Evolutionary conservation across 2,113 vertebrate species (phyloP), one percentile per base, ranked within the genome.

Genomic region (Alethe diademata): DNA sequence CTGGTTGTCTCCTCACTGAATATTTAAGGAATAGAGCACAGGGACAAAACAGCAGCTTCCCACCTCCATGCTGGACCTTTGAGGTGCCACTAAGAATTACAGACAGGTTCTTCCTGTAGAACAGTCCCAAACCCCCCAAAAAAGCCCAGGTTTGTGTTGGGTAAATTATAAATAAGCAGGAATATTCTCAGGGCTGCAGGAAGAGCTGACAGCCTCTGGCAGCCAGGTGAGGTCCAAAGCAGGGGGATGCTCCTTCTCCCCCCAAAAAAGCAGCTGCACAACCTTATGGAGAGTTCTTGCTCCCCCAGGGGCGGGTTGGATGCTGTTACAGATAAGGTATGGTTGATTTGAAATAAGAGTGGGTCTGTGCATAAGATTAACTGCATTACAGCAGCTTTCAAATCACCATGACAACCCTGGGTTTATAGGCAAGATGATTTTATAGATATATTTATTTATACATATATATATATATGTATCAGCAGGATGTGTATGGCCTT

Each of bases 341-440:
- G 72, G 81, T 16, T 90, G 76, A 62, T 40, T 89, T 80, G 71
- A 94, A 94, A 29, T 56, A 90, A 95, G 64, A 29, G 64, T 17
- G 78, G 83, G 67, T 86, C 88, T 88, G 75, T 91, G 78, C 64
- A 60, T 73, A 42, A 88, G 90, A 95, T 91, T 51, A 84, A 76
- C 86, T 75, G 92, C 93, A 93, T 91, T 94, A 86, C 38, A 84
- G 91, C 70, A 90, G 90, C 61, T 96, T 96, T 90, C 51, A 86
- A 70, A 78, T 93, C 95, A 86, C 88, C 93, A 93, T 96, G 92
- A 89, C 96, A 96, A 92, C 88, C 24, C 35, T 23, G 75, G 6
- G 26, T 62, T 86, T 92, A 76, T n/a, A 85, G 36, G 64, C 92
- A 83, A 66, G 78, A 92, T 62, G 43, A 57, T 91, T 82, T 76